A percentile compares a stretch with the other conserved stretches of the same genome.
Evolutionary conservation across 2,888 invertebrate genomes (phyloP).

Genomic region (Liodrosophila aerea): DNA sequence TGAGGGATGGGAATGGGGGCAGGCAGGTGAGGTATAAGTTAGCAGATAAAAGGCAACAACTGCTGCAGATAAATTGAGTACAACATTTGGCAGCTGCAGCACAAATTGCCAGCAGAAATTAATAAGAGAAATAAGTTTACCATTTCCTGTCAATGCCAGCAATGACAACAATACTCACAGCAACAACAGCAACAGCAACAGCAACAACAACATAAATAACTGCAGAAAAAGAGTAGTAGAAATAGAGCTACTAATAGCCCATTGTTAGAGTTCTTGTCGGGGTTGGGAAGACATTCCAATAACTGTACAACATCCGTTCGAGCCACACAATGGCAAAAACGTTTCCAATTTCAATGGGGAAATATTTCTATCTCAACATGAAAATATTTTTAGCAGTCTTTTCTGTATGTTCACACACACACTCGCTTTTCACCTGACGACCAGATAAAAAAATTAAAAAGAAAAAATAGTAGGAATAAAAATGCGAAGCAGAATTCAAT

Average conservation of each 20-base stretch:
- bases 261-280: conserved; percentile 49
- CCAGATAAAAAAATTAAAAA: conserved; percentile 47
- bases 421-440: conserved; percentile 56
- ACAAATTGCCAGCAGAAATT: conserved; percentile 66
- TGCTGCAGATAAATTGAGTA: conserved; percentile 46
- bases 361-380: conserved; percentile 74
- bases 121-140: conserved; percentile 67
- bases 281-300: conserved; percentile 65
- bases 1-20: not conserved
- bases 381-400: conserved; percentile 68
- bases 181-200: conserved; percentile 12
- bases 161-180: conserved; percentile 9
- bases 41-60: conserved; percentile 14
- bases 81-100: conserved; percentile 17
- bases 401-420: conserved; percentile 8
- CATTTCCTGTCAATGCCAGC: conserved; percentile 59
- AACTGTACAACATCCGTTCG: conserved; percentile 72
- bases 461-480: conserved; percentile 9
- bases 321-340: conserved; percentile 65
- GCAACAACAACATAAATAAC: conserved; percentile 6
- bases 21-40: not conserved
- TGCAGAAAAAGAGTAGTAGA: conserved; percentile 37
- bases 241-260: conserved; percentile 63
- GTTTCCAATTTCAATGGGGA: conserved; percentile 70
- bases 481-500: conserved; percentile 57